Conservation (phyloP, 2,113 vertebrate species). For the Trematomus loennbergii region DNA sequence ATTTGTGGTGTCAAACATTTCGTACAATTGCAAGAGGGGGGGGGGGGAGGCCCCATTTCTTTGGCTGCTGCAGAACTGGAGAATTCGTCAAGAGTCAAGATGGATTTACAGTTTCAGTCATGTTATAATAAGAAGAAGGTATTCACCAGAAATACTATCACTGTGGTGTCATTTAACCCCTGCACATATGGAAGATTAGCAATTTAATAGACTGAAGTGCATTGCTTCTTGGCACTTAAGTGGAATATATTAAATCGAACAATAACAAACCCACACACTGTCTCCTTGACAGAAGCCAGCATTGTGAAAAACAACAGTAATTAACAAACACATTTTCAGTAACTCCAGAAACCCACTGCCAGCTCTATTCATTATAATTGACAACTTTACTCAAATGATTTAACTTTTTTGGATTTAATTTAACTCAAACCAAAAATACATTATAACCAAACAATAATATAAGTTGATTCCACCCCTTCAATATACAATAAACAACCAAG, state of each 20-base stretch:
- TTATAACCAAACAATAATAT: constrained; percentile 1
- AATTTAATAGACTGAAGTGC: neutral
- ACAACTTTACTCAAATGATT: neutral
- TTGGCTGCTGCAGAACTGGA: constrained; percentile 13
- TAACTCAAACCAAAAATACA: neutral
- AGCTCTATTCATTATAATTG: neutral
- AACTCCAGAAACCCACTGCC: neutral
- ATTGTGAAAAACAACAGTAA: constrained; percentile 2
- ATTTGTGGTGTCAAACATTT: constrained; percentile 51
- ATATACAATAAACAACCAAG: neutral
- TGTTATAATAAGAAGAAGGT: neutral
- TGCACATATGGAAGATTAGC: neutral
- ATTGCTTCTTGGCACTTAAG: neutral
- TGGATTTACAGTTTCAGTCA: neutral
- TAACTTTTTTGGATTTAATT: too few relatives aligned
- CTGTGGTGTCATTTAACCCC: neutral
- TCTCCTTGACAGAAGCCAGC: neutral
- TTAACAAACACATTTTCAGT: neutral
- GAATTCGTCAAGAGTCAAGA: constrained; percentile 18
- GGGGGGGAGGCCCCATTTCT: neutral
- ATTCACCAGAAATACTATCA: neutral
- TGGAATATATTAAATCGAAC: neutral
- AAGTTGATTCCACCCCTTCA: neutral
- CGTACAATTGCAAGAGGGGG: neutral
- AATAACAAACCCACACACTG: constrained; percentile 16